A percentile compares a stretch with the other conserved stretches of the same genome.
These are phyloP conservation scores for Sceloporus tristichus DNA, from an alignment of 2,113 vertebrate genomes.

Conservation along the genomic window DNA sequence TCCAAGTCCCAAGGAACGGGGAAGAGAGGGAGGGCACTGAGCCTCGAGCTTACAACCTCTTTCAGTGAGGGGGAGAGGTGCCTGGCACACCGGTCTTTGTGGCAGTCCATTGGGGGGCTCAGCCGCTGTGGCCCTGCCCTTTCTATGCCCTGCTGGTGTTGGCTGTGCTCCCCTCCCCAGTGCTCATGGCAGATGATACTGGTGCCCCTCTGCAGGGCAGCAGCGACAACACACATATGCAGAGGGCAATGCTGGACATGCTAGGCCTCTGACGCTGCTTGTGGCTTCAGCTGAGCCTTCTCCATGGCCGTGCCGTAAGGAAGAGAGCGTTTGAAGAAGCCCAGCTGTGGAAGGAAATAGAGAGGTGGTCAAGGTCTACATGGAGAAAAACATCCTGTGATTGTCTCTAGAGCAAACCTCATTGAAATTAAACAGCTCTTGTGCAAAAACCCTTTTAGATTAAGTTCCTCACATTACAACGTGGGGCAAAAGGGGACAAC, in stretches of 20 bases:
- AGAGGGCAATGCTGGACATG: conserved; percentile 29
- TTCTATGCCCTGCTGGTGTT: neutral
- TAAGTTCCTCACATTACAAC: neutral
- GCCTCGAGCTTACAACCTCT: neutral
- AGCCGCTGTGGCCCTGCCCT: neutral
- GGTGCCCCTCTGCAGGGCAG: conserved; percentile 22
- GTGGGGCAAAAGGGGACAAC: neutral
- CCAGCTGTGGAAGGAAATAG: conserved; percentile 77
- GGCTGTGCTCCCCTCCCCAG: conserved; percentile 9
- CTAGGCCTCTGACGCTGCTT: conserved; percentile 92
- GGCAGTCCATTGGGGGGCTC: neutral
- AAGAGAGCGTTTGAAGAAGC: conserved; percentile 93
- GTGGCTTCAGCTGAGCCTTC: conserved; percentile 95
- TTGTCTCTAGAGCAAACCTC: neutral
- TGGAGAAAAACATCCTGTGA: neutral
- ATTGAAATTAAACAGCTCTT: neutral
- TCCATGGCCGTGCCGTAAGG: conserved; percentile 95
- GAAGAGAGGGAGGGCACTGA: neutral
- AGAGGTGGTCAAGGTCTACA: neutral
- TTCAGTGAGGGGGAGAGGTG: neutral
- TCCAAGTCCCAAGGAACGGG: conserved; percentile 1
- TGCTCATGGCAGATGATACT: neutral
- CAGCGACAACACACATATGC: conserved; percentile 16
- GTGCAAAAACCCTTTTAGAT: neutral
- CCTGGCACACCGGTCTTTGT: conserved; percentile 29